Percentiles rank a stretch among this genome's conserved stretches.
phyloP scores from a whole-genome alignment of 2,797 vertebrate genomes.

The Pristis pectinata region DNA sequence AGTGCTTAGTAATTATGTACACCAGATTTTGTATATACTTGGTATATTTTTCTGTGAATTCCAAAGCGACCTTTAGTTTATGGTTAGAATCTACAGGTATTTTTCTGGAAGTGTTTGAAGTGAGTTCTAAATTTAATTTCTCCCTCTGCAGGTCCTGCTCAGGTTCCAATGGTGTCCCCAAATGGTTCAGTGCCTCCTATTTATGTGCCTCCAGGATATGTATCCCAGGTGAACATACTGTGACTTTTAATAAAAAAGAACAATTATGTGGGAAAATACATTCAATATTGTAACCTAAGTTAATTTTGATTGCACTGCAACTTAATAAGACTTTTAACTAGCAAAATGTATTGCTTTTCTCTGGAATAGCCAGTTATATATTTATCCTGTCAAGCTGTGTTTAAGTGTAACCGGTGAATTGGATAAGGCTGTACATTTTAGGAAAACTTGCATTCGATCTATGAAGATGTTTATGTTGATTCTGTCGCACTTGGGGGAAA shows the following conservation, averaged over 20 bases:
- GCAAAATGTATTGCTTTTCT: neutral
- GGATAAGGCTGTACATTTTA: neutral
- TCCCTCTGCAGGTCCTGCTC: constrained; percentile 82
- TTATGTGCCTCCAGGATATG: constrained; percentile 98
- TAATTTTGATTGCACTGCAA: neutral
- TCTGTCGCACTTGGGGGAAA: neutral
- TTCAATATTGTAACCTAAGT: neutral
- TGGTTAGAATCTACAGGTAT: neutral
- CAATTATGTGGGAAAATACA: neutral
- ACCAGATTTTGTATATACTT: neutral
- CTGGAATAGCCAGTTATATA: neutral
- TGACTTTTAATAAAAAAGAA: neutral
- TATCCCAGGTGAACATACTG: constrained; percentile 76
- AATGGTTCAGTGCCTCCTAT: constrained; percentile 99
- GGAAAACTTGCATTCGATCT: neutral
- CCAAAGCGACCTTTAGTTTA: neutral
- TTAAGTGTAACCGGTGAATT: neutral
- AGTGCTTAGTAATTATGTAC: neutral
- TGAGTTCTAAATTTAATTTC: neutral
- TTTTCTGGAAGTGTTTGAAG: neutral
- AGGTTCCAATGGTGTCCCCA: constrained; percentile 99
- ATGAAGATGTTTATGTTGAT: neutral
- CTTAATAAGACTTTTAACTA: neutral
- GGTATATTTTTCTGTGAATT: neutral
- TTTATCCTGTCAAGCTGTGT: neutral